Base-by-base conservation (phyloP, 2,797 vertebrate genomes). In the Urocyon cinereoargenteus region DNA sequence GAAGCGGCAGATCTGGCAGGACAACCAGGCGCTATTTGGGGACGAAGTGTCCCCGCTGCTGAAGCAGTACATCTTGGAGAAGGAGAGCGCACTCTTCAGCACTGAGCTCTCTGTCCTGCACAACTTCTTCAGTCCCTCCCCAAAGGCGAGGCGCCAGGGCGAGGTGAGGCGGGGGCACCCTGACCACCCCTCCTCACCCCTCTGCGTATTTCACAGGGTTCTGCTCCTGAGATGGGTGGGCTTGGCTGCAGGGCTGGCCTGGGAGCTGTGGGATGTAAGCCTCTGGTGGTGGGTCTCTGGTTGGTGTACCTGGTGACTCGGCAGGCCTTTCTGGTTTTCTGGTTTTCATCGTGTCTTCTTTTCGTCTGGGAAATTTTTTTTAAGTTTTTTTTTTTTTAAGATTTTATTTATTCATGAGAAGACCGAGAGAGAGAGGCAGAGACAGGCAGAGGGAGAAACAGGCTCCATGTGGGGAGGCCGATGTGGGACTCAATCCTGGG, bases 1-100 rank as follows among this genome's bases (percentile, higher is more conserved):
- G 98, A 99, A 99, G 95, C 98, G 99, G 61, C 99, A 99, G 99
- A 99, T 99, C 98, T 99, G 99, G 99, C 99, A 99, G 98, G 99
- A 99, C 98, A 99, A 99, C 98, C 99, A 99, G 98, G 99, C 99
- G 3, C 99, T 99, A 51, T 99, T 99, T 40, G 99, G 99, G 0
- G 99, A 99, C 0, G 99, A 99, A 94, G 99, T 99, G 0, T 99
- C 99, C 0, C 99, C 99, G 0, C 98, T 99, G 92, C 98, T 99
- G 28, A 99, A 99, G 98, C 99, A 99, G 93, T 99, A 99, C 98
- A 99, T 99, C 1, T 99, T 99, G 93, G 99, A 99, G 98, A 99
- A 99, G 95, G 99, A 99, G 97, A 99, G 99, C 0, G 99, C 99
- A 1, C 99, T 99, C 18, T 99, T 99, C 98, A 99, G 99, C 99